A percentile compares a stretch with the other conserved stretches of the same genome.
Conservation (phyloP, 2,888 invertebrate genomes). For the Hyalella azteca region DNA sequence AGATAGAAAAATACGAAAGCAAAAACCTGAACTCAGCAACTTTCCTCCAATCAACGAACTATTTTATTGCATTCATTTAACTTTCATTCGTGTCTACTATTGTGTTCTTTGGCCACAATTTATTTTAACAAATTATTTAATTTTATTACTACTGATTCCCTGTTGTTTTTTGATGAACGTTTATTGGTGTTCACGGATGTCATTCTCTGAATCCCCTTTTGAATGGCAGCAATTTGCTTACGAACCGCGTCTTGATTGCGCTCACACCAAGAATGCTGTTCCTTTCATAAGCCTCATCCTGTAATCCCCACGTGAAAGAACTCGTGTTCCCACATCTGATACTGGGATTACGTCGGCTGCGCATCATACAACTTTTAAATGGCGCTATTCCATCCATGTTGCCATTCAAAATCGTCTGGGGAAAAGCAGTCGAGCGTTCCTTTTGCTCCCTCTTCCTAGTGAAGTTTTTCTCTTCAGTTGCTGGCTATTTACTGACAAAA, state of each 20-base stretch:
- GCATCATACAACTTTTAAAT: background rate
- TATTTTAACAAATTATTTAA: background rate
- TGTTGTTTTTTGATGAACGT: background rate
- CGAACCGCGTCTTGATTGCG: background rate
- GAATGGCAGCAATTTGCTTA: background rate
- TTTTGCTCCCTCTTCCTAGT: background rate
- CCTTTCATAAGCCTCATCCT: background rate
- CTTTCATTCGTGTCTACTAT: background rate
- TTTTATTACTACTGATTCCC: background rate
- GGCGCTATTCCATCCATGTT: background rate
- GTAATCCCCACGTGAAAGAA: background rate
- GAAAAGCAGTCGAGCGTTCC: background rate
- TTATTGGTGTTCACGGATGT: background rate
- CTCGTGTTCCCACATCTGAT: constrained; percentile 20
- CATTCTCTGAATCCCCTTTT: background rate
- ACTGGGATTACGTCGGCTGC: background rate
- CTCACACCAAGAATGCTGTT: background rate
- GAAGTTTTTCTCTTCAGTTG: background rate
- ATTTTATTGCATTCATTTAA: background rate
- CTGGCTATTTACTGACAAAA: background rate
- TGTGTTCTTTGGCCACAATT: background rate
- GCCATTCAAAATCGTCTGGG: background rate
- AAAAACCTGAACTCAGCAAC: background rate
- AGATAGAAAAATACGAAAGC: background rate
- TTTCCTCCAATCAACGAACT: background rate